These are phyloP conservation scores for Anisognathus igniventris DNA, from an alignment of 2,797 vertebrate genomes.

Conservation along the genomic window DNA sequence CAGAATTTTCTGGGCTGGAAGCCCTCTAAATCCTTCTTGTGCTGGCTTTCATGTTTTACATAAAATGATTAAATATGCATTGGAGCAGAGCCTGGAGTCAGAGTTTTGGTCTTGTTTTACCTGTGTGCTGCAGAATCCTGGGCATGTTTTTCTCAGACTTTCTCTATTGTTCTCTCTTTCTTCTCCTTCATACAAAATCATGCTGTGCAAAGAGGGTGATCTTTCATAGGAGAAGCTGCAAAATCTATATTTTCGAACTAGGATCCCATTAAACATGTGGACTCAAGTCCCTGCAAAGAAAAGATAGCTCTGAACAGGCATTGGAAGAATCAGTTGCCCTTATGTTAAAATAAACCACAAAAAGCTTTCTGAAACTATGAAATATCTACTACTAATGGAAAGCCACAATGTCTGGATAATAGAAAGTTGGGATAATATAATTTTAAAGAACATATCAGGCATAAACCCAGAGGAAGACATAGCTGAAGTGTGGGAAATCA, in stretches of 20 bases:
- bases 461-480: not conserved
- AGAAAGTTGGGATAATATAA: not conserved
- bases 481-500: not conserved
- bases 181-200: not conserved
- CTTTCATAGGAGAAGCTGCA: not conserved
- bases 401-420: not conserved
- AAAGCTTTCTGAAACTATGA: not conserved
- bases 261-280: not conserved
- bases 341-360: not conserved
- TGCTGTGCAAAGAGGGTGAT: not conserved
- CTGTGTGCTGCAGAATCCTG: not conserved
- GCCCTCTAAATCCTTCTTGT: slow-evolving; percentile 24
- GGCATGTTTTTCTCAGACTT: not conserved
- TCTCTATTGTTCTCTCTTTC: not conserved
- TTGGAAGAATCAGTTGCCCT: not conserved
- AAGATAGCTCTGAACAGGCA: not conserved
- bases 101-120: not conserved
- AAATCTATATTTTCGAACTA: not conserved
- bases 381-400: not conserved
- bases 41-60: not conserved
- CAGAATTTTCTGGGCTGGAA: slow-evolving; percentile 17
- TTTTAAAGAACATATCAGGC: not conserved
- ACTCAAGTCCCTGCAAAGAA: not conserved
- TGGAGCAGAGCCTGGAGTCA: not conserved
- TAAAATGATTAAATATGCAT: not conserved